These are phyloP conservation scores for Phthorimaea operculella DNA, from an alignment of 1,140 invertebrate genomes.

Conservation along the genomic window DNA sequence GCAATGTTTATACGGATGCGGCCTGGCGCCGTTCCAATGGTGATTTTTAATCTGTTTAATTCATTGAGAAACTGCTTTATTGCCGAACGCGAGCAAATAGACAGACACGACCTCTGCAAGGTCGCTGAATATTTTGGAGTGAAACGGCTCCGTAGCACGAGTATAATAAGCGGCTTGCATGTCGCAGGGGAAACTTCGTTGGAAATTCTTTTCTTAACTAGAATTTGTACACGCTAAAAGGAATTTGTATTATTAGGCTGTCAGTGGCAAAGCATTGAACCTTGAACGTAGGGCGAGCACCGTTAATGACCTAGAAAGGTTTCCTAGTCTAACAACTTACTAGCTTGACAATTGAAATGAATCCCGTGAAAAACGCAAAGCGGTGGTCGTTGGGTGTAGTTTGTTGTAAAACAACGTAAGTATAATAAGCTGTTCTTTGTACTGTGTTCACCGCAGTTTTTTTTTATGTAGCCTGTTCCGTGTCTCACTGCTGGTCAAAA, in stretches of 20 bases:
- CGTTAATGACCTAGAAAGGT: conserved; percentile 2
- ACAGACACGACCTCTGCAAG: conserved; percentile 53
- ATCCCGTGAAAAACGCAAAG: no score
- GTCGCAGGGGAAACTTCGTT: conserved; percentile 16
- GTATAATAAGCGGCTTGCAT: conserved; percentile 19
- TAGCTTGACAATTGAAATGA: no score
- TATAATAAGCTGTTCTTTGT: no score
- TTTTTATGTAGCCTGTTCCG: no score
- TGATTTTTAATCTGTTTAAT: conserved; percentile 61
- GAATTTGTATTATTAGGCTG: conserved; percentile 3
- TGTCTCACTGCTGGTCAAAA: no score
- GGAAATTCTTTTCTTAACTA: conserved; percentile 9
- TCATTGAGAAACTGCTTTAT: conserved; percentile 60
- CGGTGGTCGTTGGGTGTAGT: no score
- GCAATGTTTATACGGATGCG: conserved; percentile 55
- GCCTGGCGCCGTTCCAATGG: conserved; percentile 53
- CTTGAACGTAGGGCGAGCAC: neutral
- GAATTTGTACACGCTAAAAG: neutral
- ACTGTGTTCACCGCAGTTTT: no score
- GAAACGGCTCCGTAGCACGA: conserved; percentile 13
- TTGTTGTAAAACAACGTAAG: no score
- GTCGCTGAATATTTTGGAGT: conserved; percentile 34
- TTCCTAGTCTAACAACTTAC: no score
- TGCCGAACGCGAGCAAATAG: conserved; percentile 45
- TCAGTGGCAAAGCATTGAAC: neutral